These are phyloP conservation scores for Punctoribates punctum DNA, from an alignment of 2,888 invertebrate genomes.

Conservation along the genomic window DNA sequence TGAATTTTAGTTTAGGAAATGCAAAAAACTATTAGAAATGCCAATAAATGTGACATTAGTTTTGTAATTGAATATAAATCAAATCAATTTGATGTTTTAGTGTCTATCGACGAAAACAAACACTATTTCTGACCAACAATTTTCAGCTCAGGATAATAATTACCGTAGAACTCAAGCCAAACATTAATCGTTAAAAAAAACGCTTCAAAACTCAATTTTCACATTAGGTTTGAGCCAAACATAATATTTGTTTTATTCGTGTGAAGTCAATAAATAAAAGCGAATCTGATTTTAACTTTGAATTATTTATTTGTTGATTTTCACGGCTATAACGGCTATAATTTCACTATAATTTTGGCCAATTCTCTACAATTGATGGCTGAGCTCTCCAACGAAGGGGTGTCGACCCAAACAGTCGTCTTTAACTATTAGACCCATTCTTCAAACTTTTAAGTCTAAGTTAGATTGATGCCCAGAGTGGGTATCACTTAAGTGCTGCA, in stretches of 20 bases:
- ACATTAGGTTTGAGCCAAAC: neutral
- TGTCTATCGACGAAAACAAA: slow-evolving; percentile 8
- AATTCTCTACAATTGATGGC: neutral
- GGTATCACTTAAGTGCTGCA: too few species aligned
- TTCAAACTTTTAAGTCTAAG: too few species aligned
- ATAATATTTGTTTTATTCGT: neutral
- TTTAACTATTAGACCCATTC: too few species aligned
- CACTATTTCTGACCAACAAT: slow-evolving; percentile 8
- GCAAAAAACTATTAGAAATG: neutral
- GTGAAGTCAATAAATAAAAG: neutral
- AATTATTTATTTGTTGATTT: neutral
- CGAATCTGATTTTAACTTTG: neutral
- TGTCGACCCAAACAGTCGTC: neutral
- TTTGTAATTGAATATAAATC: slow-evolving; percentile 29
- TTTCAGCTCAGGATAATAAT: neutral
- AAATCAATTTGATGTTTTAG: slow-evolving; percentile 32
- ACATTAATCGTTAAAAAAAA: neutral
- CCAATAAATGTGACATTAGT: slow-evolving; percentile 36
- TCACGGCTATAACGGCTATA: slow-evolving; percentile 14
- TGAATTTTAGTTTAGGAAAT: neutral
- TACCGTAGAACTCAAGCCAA: neutral
- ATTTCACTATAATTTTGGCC: neutral
- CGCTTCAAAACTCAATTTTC: neutral
- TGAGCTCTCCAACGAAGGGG: neutral
- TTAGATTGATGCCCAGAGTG: too few species aligned